These are phyloP conservation scores for Triplophysa yarkandensis DNA, from an alignment of 2,797 vertebrate genomes.

Conservation along the genomic window DNA sequence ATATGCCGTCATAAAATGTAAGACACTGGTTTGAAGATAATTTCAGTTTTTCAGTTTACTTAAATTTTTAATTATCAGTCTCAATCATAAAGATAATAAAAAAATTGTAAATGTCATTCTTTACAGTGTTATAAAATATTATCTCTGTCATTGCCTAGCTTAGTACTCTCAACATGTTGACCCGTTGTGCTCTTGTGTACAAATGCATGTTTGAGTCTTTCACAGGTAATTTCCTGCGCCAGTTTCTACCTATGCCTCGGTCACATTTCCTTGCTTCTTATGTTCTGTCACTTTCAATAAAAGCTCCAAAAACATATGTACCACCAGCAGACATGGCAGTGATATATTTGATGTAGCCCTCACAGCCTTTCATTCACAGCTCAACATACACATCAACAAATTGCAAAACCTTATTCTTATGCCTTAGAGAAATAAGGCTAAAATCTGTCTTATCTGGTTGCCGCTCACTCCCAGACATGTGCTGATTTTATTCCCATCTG, in stretches of 20 bases:
- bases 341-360: neutral
- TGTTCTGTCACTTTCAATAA: neutral
- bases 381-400: slow-evolving; percentile 3
- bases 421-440: neutral
- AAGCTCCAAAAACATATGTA: neutral
- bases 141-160: neutral
- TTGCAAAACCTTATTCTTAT: neutral
- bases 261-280: neutral
- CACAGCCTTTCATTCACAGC: neutral
- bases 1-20: neutral
- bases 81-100: no score
- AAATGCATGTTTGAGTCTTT: neutral
- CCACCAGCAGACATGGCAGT: neutral
- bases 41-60: no score
- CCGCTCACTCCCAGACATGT: slow-evolving; percentile 45
- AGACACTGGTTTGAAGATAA: no score
- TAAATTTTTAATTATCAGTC: no score
- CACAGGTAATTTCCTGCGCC: neutral
- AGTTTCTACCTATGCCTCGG: neutral
- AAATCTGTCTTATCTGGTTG: slow-evolving; percentile 18
- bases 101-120: neutral
- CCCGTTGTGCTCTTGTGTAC: neutral
- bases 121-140: neutral
- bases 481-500: slow-evolving; percentile 47
- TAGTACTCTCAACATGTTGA: neutral